phyloP scores from a whole-genome alignment of 2,113 vertebrate genomes.

The Natator depressus region DNA sequence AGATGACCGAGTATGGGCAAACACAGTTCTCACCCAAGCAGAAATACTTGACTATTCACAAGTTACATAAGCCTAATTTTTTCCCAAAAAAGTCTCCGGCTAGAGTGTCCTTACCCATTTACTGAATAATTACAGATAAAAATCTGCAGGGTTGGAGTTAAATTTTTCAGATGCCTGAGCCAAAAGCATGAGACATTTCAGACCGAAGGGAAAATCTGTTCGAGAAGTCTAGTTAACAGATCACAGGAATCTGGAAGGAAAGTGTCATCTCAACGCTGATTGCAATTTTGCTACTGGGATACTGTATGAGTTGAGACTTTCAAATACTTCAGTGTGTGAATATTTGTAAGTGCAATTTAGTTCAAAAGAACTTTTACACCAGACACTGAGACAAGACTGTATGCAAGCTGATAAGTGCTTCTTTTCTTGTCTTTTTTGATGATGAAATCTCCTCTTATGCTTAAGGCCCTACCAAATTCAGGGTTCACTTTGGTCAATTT shows the following conservation, averaged over 20 bases:
- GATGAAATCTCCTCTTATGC: not conserved
- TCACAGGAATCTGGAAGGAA: not conserved
- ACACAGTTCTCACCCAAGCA: not conserved
- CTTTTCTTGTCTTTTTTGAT: not conserved
- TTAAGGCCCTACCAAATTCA: too few relatives aligned
- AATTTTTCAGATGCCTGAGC: not conserved
- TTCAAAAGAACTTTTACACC: not conserved
- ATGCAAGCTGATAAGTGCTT: not conserved
- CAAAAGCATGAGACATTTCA: not conserved
- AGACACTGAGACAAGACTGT: not conserved
- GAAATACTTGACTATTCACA: not conserved
- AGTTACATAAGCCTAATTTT: not conserved
- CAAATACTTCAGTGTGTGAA: not conserved
- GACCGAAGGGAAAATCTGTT: not conserved
- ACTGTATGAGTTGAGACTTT: not conserved
- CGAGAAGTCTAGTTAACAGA: not conserved
- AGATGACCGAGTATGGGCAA: not conserved
- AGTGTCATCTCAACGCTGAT: not conserved
- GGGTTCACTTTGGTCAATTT: too few relatives aligned
- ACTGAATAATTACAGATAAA: not conserved
- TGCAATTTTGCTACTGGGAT: not conserved
- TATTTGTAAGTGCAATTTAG: not conserved
- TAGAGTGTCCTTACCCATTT: not conserved
- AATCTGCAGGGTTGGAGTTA: not conserved
- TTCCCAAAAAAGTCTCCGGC: not conserved